phyloP scores from a whole-genome alignment of 2,888 invertebrate genomes.

The Rhingia rostrata region DNA sequence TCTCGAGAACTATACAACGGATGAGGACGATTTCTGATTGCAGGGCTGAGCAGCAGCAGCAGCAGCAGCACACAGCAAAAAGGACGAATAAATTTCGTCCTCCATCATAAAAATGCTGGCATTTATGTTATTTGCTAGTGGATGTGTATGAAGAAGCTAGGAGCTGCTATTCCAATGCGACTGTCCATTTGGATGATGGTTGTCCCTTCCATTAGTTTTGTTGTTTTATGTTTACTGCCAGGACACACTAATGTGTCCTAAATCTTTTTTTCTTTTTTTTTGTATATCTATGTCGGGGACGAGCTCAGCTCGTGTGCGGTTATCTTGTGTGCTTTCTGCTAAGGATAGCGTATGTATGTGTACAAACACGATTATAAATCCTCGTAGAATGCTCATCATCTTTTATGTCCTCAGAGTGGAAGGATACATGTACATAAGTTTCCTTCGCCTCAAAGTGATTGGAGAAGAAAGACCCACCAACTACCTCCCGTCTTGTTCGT shows the following conservation, averaged over 20 bases:
- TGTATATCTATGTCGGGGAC: constrained; percentile 23
- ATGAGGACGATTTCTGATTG: constrained; percentile 51
- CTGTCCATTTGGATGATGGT: constrained; percentile 71
- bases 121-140: constrained; percentile 71
- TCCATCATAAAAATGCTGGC: constrained; percentile 74
- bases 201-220: constrained; percentile 73
- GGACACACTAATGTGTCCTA: constrained; percentile 73
- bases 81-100: constrained; percentile 73
- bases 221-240: constrained; percentile 72
- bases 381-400: constrained; percentile 72
- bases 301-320: constrained; percentile 34
- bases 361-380: constrained; percentile 54
- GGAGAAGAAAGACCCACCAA: constrained; percentile 38
- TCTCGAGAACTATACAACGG: constrained; percentile 32
- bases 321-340: constrained; percentile 29
- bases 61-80: constrained; percentile 46
- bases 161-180: constrained; percentile 56
- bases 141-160: background rate
- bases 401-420: constrained; percentile 65
- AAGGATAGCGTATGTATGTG: constrained; percentile 26
- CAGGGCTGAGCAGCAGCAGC: constrained; percentile 6
- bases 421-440: constrained; percentile 71
- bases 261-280: constrained; percentile 65
- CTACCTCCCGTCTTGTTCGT: constrained; percentile 27
- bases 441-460: constrained; percentile 70